Base-by-base conservation (phyloP, 2,797 vertebrate genomes). In the Muscicapa striata region DNA sequence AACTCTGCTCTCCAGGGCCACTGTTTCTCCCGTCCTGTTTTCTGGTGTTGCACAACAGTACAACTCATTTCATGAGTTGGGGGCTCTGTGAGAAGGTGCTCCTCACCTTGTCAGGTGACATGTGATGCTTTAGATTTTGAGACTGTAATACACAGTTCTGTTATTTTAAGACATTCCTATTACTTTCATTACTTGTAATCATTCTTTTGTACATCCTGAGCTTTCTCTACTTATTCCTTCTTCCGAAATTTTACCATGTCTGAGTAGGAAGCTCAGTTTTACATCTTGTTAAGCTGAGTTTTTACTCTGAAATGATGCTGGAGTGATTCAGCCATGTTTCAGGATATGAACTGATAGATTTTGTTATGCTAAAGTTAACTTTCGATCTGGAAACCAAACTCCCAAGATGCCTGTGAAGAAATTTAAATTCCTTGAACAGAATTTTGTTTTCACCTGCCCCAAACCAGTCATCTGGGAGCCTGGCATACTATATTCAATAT, bases 121-220 rank as follows among this genome's bases (percentile, higher is more conserved):
- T 6, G 3, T 9, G 52, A 41, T 76, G 29, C 66, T 78, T 58
- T 52, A 30, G 43, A 10, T 55, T 80, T 88, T 46, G 9, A 26
- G 43, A 20, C 38, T 52, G 5, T 43, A 38, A 38, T 5, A 19
- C 34, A 27, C 12, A 23, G 7, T 57, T 83, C 23, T 46, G 52
- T 36, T 11, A 32, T 30, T 62, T 61, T 20, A 52, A 77, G 40
- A 32, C 2, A 5, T 43, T 38, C 4, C 18, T 3, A 0, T 62
- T 59, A 9, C 5, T 64, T 27, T 38, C 1, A 3, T 45, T 18
- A 24, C 18, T 27, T 3, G 1, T 13, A 34, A 36, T 26, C 0
- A 0, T 72, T 41, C 11, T 34, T 87, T 40, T 73, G 20, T 62
- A 23, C 19, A 9, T 46, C 68, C 40, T 36, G 72, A 54, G n/a